These are phyloP conservation scores for Macquaria ambigua DNA, from an alignment of 2,113 vertebrate species.

Conservation along the genomic window DNA sequence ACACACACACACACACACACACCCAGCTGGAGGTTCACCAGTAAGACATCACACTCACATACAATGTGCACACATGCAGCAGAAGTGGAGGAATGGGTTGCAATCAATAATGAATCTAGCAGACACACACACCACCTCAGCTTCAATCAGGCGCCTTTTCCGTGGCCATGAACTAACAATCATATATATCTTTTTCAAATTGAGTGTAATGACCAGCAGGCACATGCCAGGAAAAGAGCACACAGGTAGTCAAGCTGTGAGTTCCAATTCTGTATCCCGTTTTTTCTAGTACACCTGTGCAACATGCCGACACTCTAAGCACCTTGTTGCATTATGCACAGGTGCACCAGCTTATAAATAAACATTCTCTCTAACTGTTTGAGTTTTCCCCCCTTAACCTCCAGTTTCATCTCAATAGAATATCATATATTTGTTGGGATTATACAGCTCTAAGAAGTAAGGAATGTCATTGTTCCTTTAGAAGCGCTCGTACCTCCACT, in stretches of 20 bases:
- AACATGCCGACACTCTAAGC: not conserved
- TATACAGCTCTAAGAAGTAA: constrained; percentile 4
- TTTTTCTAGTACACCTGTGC: constrained; percentile 3
- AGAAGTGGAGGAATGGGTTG: constrained; percentile 14
- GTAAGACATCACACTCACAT: constrained; percentile 23
- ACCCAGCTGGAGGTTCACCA: constrained; percentile 43
- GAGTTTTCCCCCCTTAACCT: not conserved
- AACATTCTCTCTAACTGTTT: not conserved
- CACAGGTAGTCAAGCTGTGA: not conserved
- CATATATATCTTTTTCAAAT: not conserved
- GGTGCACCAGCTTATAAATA: constrained; percentile 29
- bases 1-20: not conserved
- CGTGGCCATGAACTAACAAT: not conserved
- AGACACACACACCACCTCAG: not conserved
- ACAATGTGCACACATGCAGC: constrained; percentile 1
- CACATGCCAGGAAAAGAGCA: not conserved
- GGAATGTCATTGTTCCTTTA: constrained; percentile 9
- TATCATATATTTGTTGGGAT: not conserved
- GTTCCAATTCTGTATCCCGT: not conserved
- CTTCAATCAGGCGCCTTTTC: constrained; percentile 8
- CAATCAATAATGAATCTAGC: constrained; percentile 38
- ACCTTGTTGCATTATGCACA: constrained; percentile 22
- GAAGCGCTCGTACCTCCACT: not conserved
- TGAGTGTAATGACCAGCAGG: not conserved
- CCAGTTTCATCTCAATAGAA: not conserved